A percentile compares a stretch with the other conserved stretches of the same genome.
Evolutionary conservation across 2,797 vertebrate genomes (phyloP).

Genomic region (Artibeus lituratus): DNA sequence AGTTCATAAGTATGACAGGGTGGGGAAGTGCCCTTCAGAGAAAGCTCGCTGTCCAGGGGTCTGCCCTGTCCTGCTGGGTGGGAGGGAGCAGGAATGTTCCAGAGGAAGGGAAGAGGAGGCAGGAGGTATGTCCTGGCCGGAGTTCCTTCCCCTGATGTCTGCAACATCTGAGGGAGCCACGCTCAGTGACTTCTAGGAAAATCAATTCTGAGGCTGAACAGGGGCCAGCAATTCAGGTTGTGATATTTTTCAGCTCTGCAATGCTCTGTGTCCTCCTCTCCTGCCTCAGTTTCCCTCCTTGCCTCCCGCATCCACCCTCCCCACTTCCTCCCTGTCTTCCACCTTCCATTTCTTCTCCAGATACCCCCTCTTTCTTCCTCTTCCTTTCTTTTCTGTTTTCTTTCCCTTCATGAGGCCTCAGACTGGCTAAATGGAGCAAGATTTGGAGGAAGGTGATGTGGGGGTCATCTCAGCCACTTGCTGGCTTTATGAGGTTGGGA

Average conservation of each 20-base stretch:
- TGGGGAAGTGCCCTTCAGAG: neutral
- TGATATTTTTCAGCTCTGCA: neutral
- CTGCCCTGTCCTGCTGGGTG: constrained; percentile 30
- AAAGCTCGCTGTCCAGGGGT: too few relatives aligned
- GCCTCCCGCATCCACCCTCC: neutral
- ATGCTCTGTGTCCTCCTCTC: neutral
- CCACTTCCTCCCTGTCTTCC: neutral
- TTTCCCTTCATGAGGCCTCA: neutral
- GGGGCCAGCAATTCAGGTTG: neutral
- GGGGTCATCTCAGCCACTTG: neutral
- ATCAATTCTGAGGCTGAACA: neutral
- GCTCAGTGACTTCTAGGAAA: neutral
- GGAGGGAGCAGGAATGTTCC: neutral
- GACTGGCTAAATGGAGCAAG: neutral
- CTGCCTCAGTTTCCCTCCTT: neutral
- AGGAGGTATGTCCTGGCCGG: neutral
- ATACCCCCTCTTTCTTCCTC: neutral
- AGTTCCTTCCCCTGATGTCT: neutral
- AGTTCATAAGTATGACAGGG: constrained; percentile 70
- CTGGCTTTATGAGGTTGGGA: neutral
- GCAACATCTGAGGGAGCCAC: neutral
- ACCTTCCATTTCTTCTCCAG: neutral
- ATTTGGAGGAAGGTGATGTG: neutral
- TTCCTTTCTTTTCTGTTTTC: neutral
- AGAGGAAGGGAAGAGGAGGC: neutral